Conservation (phyloP, 2,797 vertebrate species). For the Molothrus ater region DNA sequence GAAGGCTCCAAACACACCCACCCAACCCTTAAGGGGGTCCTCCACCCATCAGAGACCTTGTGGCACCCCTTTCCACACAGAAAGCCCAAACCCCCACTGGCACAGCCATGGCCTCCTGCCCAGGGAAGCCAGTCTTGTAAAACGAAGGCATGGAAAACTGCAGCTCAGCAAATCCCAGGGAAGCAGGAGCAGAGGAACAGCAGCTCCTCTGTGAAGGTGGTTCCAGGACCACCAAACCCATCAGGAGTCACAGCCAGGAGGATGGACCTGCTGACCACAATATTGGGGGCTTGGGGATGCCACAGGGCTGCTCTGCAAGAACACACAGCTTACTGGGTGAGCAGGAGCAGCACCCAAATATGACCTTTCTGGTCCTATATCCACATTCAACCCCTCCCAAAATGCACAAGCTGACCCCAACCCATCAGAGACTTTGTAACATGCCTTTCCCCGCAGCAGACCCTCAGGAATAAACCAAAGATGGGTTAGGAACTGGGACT, state of each 20-base stretch:
- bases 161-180: background rate
- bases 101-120: background rate
- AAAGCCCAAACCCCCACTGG: background rate
- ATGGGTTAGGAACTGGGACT: too few relatives aligned
- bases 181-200: background rate
- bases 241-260: background rate
- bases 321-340: fast-evolving
- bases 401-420: too few relatives aligned
- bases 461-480: background rate
- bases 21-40: fast-evolving
- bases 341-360: background rate
- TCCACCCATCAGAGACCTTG: background rate
- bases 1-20: background rate
- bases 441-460: background rate
- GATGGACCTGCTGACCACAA: background rate
- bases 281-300: fast-evolving
- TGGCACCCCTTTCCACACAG: background rate
- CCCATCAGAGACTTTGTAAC: too few relatives aligned
- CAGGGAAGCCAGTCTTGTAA: fast-evolving
- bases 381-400: too few relatives aligned
- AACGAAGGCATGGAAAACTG: background rate
- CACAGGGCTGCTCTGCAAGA: background rate
- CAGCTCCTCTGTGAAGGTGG: fast-evolving
- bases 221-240: background rate
- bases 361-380: too few relatives aligned